Conservation (phyloP, 2,113 vertebrate genomes). For the Microtus montanus region DNA sequence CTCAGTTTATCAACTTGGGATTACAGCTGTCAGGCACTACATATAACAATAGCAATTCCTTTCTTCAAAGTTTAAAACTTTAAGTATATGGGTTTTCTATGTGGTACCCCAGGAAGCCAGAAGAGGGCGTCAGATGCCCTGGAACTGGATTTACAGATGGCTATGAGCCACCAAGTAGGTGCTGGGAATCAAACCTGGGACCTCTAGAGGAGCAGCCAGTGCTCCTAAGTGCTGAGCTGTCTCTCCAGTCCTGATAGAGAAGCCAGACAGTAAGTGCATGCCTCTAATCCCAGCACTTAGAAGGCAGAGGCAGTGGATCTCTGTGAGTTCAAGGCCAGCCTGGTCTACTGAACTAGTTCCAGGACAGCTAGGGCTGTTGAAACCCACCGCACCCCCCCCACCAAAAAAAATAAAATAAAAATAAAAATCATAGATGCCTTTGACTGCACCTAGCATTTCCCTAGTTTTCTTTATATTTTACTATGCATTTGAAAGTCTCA, state of each 20-base stretch:
- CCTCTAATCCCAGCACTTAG: no score
- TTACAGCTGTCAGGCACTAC: background rate
- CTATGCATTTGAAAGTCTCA: background rate
- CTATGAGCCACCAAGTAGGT: background rate
- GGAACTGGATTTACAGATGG: background rate
- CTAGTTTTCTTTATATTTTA: background rate
- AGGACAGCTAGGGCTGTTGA: no score
- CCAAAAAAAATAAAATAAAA: no score
- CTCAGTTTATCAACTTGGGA: background rate
- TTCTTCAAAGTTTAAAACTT: background rate
- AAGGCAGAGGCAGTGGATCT: no score
- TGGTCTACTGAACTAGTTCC: no score
- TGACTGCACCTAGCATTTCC: background rate
- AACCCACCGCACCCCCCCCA: no score
- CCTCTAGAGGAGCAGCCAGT: background rate
- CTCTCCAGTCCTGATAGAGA: background rate
- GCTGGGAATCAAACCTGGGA: background rate
- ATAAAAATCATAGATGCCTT: background rate
- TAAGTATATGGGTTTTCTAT: background rate
- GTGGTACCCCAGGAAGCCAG: background rate
- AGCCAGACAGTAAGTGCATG: no score
- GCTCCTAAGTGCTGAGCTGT: background rate
- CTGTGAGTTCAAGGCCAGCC: no score
- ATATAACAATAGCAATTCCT: background rate
- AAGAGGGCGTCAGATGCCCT: background rate